Percentiles rank a stretch among this genome's conserved stretches.
These are phyloP conservation scores for Athene cunicularia DNA, from an alignment of 2,113 vertebrate species.

Conservation along the genomic window DNA sequence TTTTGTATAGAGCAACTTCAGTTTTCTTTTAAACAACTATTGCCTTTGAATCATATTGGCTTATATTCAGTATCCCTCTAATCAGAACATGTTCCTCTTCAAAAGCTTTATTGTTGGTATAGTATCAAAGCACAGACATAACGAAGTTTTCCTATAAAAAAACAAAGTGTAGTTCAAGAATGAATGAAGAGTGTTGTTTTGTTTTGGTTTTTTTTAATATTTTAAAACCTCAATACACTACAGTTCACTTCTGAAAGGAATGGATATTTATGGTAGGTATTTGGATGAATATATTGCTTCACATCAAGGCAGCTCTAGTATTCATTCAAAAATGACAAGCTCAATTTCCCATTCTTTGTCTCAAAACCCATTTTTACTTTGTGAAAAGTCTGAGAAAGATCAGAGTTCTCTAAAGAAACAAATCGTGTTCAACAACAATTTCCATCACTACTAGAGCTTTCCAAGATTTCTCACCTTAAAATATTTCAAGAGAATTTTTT, in stretches of 20 bases:
- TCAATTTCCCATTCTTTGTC: background rate
- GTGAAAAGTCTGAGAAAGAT: background rate
- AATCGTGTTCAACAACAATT: background rate
- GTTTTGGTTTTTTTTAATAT: background rate
- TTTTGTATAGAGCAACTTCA: background rate
- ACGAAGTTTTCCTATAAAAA: background rate
- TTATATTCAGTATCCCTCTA: background rate
- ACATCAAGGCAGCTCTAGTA: background rate
- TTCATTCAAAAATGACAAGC: background rate
- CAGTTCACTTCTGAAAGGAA: background rate
- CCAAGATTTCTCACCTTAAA: background rate
- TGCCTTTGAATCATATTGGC: background rate
- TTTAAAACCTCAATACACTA: background rate
- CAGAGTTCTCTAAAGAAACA: background rate
- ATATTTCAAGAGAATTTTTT: background rate
- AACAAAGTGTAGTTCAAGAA: background rate
- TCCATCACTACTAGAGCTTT: background rate
- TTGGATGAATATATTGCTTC: background rate
- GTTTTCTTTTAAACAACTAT: background rate
- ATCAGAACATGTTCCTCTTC: background rate
- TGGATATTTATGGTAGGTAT: background rate
- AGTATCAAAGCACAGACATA: background rate
- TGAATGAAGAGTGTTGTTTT: background rate
- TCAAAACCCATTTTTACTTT: background rate
- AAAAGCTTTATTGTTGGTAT: background rate